A percentile compares a stretch with the other conserved stretches of the same genome.
phyloP scores from a whole-genome alignment of 2,888 invertebrate species.

The Diplolepis rosae region DNA sequence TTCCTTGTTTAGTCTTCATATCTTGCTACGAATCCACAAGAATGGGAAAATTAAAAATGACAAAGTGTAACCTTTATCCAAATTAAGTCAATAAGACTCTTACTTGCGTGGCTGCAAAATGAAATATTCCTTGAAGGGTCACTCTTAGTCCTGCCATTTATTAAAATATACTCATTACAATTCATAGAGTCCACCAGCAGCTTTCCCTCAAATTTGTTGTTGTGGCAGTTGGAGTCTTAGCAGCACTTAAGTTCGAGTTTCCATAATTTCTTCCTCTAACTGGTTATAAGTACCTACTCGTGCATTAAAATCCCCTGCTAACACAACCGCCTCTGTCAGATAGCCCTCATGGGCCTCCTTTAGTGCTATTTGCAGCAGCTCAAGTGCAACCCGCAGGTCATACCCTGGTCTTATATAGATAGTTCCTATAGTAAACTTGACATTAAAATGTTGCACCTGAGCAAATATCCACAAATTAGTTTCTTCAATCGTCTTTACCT shows the following conservation, averaged over 20 bases:
- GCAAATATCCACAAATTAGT: conserved; percentile 1
- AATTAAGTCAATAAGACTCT: no score
- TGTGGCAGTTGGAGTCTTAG: not conserved
- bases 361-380: not conserved
- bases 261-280: not conserved
- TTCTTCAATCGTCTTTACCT: not conserved
- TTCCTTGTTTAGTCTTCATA: no score
- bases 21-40: no score
- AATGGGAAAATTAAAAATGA: no score
- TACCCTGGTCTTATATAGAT: not conserved
- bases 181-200: not conserved
- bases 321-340: not conserved
- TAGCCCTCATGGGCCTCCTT: not conserved
- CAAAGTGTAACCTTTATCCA: no score
- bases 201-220: not conserved
- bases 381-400: not conserved
- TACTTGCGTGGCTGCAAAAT: no score
- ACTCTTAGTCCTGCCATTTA: no score
- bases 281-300: not conserved
- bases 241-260: not conserved
- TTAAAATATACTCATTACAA: not conserved
- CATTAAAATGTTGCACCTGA: not conserved
- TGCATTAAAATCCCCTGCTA: not conserved
- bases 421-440: not conserved
- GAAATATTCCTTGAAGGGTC: no score